phyloP scores from a whole-genome alignment of 2,888 invertebrate species.

The Hirudinaria manillensis region DNA sequence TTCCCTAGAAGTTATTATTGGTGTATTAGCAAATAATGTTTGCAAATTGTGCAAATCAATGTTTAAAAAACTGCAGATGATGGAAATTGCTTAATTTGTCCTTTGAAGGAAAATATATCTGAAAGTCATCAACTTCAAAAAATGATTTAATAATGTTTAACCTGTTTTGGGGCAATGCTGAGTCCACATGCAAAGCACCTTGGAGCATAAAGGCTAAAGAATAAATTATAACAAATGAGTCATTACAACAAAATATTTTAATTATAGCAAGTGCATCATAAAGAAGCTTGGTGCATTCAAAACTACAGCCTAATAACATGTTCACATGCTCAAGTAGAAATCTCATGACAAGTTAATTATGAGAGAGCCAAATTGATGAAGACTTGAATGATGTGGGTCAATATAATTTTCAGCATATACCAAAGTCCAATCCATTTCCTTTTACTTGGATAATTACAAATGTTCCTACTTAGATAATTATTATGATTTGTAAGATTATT shows the following conservation, averaged over 20 bases:
- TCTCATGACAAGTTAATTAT: not conserved
- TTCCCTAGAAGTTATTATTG: constrained; percentile 63
- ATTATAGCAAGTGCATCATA: too few species aligned
- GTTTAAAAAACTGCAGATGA: too few species aligned
- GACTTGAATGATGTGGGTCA: not conserved
- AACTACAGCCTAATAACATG: too few species aligned
- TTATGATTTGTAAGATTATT: not conserved
- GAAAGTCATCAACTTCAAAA: too few species aligned
- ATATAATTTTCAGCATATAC: not conserved
- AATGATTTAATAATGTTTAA: constrained; percentile 45
- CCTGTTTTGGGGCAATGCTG: constrained; percentile 83
- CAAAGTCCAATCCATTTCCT: not conserved
- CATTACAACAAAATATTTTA: too few species aligned
- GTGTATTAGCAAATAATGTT: not conserved
- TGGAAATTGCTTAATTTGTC: too few species aligned
- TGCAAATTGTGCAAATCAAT: too few species aligned
- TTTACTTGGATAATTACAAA: not conserved
- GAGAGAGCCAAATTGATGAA: not conserved
- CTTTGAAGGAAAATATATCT: too few species aligned
- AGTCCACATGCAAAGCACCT: constrained; percentile 95
- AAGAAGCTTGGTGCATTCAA: too few species aligned
- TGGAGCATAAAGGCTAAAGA: constrained; percentile 83
- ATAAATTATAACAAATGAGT: not conserved
- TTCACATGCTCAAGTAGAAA: not conserved
- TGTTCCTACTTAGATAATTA: not conserved